Conservation (phyloP, 2,113 vertebrate species). For the Aptenodytes patagonicus region DNA sequence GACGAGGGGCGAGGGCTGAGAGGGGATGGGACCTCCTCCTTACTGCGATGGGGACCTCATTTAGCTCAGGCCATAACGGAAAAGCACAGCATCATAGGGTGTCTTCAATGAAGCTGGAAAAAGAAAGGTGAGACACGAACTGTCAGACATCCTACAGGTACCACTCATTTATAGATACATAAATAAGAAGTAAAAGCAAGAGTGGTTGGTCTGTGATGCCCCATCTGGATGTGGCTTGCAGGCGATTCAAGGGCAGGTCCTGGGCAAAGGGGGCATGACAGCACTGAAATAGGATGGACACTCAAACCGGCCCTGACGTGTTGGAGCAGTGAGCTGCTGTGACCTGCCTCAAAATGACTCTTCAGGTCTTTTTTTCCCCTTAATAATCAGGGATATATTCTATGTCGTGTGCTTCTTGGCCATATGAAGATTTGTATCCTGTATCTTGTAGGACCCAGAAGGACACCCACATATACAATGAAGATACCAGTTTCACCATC, state of each 20-base stretch:
- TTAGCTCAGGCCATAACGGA: not conserved
- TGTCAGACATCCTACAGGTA: not conserved
- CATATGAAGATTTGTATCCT: not conserved
- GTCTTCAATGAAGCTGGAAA: not conserved
- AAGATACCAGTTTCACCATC: not conserved
- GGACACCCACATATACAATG: not conserved
- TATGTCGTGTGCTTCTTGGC: not conserved
- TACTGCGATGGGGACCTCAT: not conserved
- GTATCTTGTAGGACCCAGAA: not conserved
- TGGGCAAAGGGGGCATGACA: not conserved
- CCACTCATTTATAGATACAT: not conserved
- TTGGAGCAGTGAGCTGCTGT: not conserved
- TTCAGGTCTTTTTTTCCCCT: not conserved
- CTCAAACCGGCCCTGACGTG: not conserved
- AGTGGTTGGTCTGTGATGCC: not conserved
- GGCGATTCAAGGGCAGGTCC: rapidly evolving
- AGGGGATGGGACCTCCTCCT: not conserved
- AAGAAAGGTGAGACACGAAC: not conserved
- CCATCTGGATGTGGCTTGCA: not conserved
- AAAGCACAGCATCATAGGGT: not conserved
- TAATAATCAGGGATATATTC: not conserved
- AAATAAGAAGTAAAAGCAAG: not conserved
- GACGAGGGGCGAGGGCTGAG: not conserved
- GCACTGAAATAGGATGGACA: not conserved
- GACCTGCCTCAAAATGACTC: not conserved